Percentiles rank a stretch among this genome's conserved stretches.
These are phyloP conservation scores for Sebastolobus altivelis DNA, from an alignment of 2,797 vertebrate genomes.

Conservation along the genomic window DNA sequence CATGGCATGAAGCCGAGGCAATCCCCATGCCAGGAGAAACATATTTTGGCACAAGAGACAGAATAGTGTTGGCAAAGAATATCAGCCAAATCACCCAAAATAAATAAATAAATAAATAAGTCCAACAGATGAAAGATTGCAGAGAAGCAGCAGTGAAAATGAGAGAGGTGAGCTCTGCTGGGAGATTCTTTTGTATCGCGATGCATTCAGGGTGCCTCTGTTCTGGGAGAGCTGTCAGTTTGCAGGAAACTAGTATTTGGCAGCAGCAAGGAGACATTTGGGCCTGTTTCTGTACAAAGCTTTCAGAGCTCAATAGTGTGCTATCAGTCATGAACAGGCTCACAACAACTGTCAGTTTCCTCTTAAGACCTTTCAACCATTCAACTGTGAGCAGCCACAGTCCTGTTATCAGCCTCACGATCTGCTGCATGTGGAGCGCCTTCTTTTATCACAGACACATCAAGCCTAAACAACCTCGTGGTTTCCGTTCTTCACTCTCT, in stretches of 20 bases:
- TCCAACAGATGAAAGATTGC: background rate
- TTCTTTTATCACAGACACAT: background rate
- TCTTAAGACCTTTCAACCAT: conserved; percentile 25
- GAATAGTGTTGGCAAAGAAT: background rate
- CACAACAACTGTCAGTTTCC: conserved; percentile 30
- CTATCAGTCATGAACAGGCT: conserved; percentile 39
- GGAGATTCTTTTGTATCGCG: background rate
- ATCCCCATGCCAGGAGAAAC: background rate
- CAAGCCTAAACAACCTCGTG: background rate
- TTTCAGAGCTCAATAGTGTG: conserved; percentile 15
- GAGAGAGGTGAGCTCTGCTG: conserved; percentile 6
- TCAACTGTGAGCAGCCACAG: background rate
- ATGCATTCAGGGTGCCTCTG: conserved; percentile 12
- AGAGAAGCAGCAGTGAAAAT: background rate
- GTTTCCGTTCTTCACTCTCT: background rate
- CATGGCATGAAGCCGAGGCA: background rate
- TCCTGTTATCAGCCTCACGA: background rate
- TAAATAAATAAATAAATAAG: background rate
- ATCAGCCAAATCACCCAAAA: background rate
- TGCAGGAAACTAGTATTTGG: conserved; percentile 34
- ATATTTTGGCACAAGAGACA: background rate
- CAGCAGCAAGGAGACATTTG: conserved; percentile 20
- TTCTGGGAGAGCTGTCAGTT: conserved; percentile 31
- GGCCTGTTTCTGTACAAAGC: conserved; percentile 18
- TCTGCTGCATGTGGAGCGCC: background rate